Base-by-base conservation (phyloP, 2,888 invertebrate species). In the Cantharis lateralis region DNA sequence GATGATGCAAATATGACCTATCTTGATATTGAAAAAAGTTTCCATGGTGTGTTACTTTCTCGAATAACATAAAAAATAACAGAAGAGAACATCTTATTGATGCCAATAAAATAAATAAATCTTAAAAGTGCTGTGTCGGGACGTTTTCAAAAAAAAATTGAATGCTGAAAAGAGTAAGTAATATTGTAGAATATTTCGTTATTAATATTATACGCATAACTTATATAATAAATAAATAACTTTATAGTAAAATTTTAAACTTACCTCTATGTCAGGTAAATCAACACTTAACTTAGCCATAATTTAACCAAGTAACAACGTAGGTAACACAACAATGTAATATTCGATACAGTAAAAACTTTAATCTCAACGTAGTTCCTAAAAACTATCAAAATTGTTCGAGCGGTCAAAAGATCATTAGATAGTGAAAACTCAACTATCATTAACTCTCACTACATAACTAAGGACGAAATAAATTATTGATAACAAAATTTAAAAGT, bases 181-280 rank as follows among this genome's bases (percentile, higher is more conserved):
- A 20, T 20, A 0, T 20, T 3, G 18, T 18, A 20, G 5, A 20
- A 9, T 24, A 24, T 24, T 7, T 1, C 24, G 9, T 24, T 24
- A 24, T 0, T 24, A 24, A 7, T 5, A 5, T 24, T 9, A 1
- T 24, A 24, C 9, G 24, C 24, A 9, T 24, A 9, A 9, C 24
- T 24, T 9, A 7, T 0, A 24, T 24, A 7, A 7, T 24, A 7
- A 24, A n/a, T n/a, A n/a, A n/a, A n/a, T n/a, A 24, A 24, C 20
- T 24, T 24, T 24, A 7, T 24, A 24, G 7, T 24, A 24, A 24
- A 24, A 24, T 24, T 9, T 24, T 71, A 64, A 48, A 89, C 90
- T 90, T 88, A 95, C 95, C 92, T 96, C 96, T 84, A 96, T 96
- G 87, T 96, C 96, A 2, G 94, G 94, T 78, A 94, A 85, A 85